These are phyloP conservation scores for Laterallus jamaicensis DNA, from an alignment of 2,113 vertebrate species.

Conservation along the genomic window DNA sequence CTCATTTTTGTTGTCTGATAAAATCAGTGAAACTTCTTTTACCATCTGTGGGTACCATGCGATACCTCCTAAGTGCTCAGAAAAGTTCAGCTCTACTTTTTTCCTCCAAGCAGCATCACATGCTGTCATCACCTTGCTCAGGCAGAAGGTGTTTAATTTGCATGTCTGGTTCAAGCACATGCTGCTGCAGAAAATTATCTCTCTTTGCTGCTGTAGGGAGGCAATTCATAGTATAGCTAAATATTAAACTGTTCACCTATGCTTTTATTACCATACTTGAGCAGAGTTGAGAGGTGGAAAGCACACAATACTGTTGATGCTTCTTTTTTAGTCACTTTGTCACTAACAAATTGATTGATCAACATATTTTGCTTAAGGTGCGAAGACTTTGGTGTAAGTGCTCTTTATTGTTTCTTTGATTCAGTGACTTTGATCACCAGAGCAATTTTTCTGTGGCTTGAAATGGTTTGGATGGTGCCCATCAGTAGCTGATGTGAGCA, in stretches of 20 bases:
- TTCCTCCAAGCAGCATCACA: not conserved
- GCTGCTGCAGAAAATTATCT: not conserved
- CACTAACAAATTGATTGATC: not conserved
- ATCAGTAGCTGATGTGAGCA: not conserved
- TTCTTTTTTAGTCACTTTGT: not conserved
- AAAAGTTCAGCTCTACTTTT: not conserved
- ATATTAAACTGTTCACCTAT: accelerated
- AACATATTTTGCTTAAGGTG: not conserved
- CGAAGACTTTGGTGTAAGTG: not conserved
- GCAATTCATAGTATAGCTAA: not conserved
- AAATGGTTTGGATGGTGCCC: not conserved
- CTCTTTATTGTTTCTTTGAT: not conserved
- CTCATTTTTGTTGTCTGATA: not conserved
- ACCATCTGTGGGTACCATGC: accelerated
- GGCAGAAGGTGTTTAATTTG: not conserved
- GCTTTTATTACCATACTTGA: not conserved
- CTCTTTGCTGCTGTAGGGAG: not conserved
- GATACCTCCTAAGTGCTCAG: not conserved
- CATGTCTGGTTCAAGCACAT: not conserved
- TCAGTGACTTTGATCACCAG: not conserved
- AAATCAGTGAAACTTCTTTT: not conserved
- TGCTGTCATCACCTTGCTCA: not conserved
- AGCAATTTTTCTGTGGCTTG: not conserved
- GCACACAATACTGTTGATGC: not conserved
- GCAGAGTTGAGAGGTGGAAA: not conserved